These are phyloP conservation scores for Caretta caretta DNA, from an alignment of 2,113 vertebrate genomes.

Conservation along the genomic window DNA sequence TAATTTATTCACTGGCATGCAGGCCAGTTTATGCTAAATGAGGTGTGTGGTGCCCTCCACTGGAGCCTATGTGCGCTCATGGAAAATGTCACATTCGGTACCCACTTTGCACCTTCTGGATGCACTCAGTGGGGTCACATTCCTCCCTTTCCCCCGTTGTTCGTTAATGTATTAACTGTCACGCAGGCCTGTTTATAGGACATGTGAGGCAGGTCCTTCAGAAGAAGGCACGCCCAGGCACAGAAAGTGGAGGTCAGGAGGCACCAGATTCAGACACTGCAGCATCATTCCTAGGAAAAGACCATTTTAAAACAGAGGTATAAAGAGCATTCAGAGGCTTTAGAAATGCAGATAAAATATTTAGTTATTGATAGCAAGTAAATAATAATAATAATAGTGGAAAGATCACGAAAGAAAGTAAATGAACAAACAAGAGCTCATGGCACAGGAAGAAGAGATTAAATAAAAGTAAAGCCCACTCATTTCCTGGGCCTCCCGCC, in stretches of 20 bases:
- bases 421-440: not conserved
- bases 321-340: not conserved
- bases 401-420: not conserved
- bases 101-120: not conserved
- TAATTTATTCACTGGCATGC: conserved; percentile 22
- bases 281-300: conserved; percentile 7
- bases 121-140: rapidly evolving
- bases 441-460: not conserved
- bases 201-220: not conserved
- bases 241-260: not conserved
- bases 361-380: not conserved
- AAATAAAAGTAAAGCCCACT: not conserved
- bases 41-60: conserved; percentile 59
- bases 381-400: not conserved
- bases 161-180: not conserved
- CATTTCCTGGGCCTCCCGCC: rapidly evolving
- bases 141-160: not conserved
- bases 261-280: not conserved
- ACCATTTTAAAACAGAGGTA: not conserved
- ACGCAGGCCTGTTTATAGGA: not conserved
- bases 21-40: not conserved
- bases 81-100: not conserved
- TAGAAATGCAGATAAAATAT: not conserved
- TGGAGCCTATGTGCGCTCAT: not conserved
- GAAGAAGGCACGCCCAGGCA: not conserved